phyloP scores from a whole-genome alignment of 2,113 vertebrate genomes.

The Peucedramus taeniatus region DNA sequence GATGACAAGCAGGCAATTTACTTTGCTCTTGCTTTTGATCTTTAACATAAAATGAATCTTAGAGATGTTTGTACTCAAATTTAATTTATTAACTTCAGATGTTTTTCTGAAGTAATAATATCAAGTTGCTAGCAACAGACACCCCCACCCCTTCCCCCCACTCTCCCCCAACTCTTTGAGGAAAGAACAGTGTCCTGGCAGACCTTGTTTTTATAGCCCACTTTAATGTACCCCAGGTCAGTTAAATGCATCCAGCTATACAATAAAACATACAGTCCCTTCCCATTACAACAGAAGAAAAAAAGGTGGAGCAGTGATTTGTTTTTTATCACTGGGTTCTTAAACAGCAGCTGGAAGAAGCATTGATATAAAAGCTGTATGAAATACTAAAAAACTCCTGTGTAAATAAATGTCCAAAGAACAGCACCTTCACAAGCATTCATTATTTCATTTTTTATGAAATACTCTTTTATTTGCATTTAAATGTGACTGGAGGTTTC shows the following conservation, averaged over 20 bases:
- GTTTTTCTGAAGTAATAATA: conserved; percentile 5
- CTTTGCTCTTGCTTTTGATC: conserved; percentile 55
- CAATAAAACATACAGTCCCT: neutral
- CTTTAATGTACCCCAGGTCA: neutral
- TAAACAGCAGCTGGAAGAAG: neutral
- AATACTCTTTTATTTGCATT: neutral
- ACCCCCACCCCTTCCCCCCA: no score
- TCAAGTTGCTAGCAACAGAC: neutral
- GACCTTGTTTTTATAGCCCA: neutral
- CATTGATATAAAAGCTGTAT: neutral
- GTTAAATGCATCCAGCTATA: neutral
- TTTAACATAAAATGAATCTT: conserved; percentile 34
- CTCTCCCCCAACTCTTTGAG: neutral
- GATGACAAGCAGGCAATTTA: conserved; percentile 47
- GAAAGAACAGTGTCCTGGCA: neutral
- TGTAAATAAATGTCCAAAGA: neutral
- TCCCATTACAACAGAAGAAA: neutral
- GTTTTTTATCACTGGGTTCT: neutral
- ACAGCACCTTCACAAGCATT: neutral
- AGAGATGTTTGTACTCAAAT: neutral
- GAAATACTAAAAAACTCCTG: neutral
- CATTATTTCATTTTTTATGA: neutral
- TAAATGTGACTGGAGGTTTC: neutral
- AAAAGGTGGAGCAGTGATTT: neutral
- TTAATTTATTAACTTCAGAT: conserved; percentile 29